Percentiles rank a stretch among this genome's conserved stretches.
Evolutionary conservation across 2,797 vertebrate species (phyloP).

Genomic region (Coregonus sp.): DNA sequence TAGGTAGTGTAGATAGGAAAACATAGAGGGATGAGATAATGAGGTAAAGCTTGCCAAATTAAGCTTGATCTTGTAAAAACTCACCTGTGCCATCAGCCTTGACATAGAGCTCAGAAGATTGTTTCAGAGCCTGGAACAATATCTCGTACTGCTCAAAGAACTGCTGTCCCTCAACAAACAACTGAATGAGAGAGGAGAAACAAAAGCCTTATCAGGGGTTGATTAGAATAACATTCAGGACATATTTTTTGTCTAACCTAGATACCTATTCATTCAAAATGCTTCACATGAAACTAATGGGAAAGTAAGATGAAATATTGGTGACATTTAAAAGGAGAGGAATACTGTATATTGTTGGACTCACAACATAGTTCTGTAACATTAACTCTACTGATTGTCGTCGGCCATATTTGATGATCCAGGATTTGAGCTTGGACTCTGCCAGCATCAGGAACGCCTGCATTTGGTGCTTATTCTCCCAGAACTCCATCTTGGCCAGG

Average conservation of each 20-base stretch:
- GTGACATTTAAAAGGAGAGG: neutral
- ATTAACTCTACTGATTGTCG: constrained; percentile 88
- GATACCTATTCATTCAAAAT: neutral
- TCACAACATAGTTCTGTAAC: constrained; percentile 88
- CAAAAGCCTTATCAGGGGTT: neutral
- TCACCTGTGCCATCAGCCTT: constrained; percentile 88
- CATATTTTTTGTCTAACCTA: too few species aligned
- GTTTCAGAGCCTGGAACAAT: constrained; percentile 87
- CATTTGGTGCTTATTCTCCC: constrained; percentile 90
- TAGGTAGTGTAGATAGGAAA: neutral
- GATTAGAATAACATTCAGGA: neutral
- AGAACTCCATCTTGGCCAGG: constrained; percentile 90
- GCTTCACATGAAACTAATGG: neutral
- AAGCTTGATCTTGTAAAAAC: constrained; percentile 13
- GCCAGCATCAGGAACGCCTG: constrained; percentile 88
- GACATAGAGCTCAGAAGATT: constrained; percentile 85
- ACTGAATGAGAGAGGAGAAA: constrained; percentile 62
- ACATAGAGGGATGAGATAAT: neutral
- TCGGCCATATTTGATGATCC: constrained; percentile 94
- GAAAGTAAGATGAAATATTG: neutral
- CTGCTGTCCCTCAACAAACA: constrained; percentile 88
- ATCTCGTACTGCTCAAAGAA: constrained; percentile 92
- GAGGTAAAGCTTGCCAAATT: neutral
- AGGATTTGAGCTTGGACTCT: constrained; percentile 92
- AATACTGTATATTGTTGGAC: constrained; percentile 39